phyloP scores from a whole-genome alignment of 2,797 vertebrate genomes.

The Aselliscus stoliczkanus region DNA sequence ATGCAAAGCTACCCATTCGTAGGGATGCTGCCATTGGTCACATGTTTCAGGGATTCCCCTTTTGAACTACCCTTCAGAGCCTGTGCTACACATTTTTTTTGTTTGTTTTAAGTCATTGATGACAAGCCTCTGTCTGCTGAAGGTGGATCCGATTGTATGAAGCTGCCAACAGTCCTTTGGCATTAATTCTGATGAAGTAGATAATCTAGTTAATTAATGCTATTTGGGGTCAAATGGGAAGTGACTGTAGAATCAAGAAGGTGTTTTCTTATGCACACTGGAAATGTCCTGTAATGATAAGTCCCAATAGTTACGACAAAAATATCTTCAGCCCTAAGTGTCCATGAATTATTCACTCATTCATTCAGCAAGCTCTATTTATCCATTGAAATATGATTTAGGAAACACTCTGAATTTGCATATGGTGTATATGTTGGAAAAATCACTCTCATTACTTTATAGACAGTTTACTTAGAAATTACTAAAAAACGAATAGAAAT shows the following conservation, averaged over 20 bases:
- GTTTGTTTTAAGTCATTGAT: background rate
- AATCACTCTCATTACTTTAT: background rate
- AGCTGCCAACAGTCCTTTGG: background rate
- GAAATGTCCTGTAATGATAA: background rate
- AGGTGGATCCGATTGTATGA: background rate
- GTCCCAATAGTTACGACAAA: background rate
- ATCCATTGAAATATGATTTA: background rate
- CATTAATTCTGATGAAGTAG: background rate
- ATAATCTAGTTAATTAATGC: background rate
- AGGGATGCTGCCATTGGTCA: background rate
- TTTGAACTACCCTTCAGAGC: background rate
- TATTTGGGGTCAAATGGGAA: background rate
- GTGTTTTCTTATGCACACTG: background rate
- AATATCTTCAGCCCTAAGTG: background rate
- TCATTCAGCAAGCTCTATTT: background rate
- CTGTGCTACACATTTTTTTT: background rate
- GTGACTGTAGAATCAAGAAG: constrained; percentile 1
- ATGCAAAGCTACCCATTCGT: background rate
- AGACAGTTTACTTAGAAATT: constrained; percentile 2
- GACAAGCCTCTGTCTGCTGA: background rate
- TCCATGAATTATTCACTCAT: background rate
- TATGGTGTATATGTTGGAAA: background rate
- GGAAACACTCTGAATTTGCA: background rate
- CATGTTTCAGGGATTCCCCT: background rate
- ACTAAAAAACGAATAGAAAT: background rate